Conservation (phyloP, 2,113 vertebrate genomes). For the Hiodon alosoides region DNA sequence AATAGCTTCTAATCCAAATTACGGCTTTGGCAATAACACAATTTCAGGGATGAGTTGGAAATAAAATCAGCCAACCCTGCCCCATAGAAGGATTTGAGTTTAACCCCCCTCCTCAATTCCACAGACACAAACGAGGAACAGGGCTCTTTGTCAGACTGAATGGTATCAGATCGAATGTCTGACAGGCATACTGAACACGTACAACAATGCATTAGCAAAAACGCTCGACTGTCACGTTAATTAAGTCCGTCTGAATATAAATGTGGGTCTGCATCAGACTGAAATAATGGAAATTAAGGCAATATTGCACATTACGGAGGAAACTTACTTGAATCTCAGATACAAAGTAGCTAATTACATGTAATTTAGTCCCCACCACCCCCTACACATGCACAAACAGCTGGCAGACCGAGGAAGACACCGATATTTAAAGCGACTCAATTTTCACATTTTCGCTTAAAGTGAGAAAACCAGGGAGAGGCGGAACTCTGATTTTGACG, state of each 20-base stretch:
- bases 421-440: constrained; percentile 61
- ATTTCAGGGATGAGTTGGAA: no score
- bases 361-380: constrained; percentile 1
- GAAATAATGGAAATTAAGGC: no score
- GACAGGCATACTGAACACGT: no score
- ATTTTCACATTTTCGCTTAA: constrained; percentile 56
- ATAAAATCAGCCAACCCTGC: no score
- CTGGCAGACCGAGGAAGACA: constrained; percentile 45
- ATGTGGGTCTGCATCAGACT: constrained; percentile 7
- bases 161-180: no score
- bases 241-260: not conserved
- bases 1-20: no score
- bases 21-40: no score
- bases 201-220: not conserved
- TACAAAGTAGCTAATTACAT: not conserved
- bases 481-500: constrained; percentile 2
- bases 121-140: no score
- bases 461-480: constrained; percentile 37
- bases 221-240: not conserved
- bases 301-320: no score
- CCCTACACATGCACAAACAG: constrained; percentile 18
- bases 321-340: not conserved
- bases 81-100: no score
- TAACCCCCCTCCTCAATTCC: no score
- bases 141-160: no score